phyloP scores from a whole-genome alignment of 2,888 invertebrate genomes.

The Drosophila kuntzei region DNA sequence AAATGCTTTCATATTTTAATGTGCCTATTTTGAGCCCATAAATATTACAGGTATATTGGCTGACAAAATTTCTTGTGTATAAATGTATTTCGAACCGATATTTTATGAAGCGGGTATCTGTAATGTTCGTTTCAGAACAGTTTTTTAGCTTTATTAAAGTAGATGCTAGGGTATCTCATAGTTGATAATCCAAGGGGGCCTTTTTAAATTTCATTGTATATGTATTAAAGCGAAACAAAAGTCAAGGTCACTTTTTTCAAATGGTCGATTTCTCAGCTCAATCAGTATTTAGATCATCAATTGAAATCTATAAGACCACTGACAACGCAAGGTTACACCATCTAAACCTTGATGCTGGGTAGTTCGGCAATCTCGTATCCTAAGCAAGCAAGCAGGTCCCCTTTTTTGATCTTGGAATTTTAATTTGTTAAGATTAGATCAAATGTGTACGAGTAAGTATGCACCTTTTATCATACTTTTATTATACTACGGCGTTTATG shows the following conservation, averaged over 20 bases:
- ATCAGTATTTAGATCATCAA: too few species aligned
- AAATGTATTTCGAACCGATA: too few species aligned
- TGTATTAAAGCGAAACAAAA: not conserved
- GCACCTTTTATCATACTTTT: slow-evolving; percentile 26
- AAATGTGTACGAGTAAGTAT: slow-evolving; percentile 23
- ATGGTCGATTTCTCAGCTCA: not conserved
- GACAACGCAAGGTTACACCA: not conserved
- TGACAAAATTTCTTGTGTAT: too few species aligned
- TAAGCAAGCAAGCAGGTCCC: not conserved
- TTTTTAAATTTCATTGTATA: too few species aligned
- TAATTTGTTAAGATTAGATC: slow-evolving; percentile 73
- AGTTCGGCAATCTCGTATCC: not conserved
- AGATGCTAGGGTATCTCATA: too few species aligned
- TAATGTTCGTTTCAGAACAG: too few species aligned
- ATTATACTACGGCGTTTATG: slow-evolving; percentile 11
- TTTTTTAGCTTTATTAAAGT: too few species aligned
- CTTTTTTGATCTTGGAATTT: slow-evolving; percentile 38
- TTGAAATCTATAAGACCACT: not conserved
- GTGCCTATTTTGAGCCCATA: too few species aligned
- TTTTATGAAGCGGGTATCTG: too few species aligned
- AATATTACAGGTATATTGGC: too few species aligned
- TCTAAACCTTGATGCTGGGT: not conserved
- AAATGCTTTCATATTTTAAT: too few species aligned
- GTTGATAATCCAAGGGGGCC: too few species aligned
- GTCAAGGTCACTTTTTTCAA: not conserved